Evolutionary conservation across 2,888 invertebrate genomes (phyloP).

Genomic region (Caenorhabditis uteleia): DNA sequence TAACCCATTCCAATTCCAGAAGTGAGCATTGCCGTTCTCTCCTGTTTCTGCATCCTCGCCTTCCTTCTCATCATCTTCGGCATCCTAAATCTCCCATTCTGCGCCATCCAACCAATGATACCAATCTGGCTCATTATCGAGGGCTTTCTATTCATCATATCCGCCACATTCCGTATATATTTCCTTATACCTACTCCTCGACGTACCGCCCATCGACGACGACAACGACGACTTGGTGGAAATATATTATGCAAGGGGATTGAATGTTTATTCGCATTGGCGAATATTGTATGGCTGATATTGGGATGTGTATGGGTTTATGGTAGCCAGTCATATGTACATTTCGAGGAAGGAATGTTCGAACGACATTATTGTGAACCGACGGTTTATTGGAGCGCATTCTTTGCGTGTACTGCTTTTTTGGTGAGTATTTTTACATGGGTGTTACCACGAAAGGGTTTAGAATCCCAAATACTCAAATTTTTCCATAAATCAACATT

Average conservation of each 20-base stretch:
- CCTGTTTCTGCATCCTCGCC: slow-evolving; percentile 30
- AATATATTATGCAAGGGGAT: slow-evolving; percentile 51
- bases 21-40: slow-evolving; percentile 25
- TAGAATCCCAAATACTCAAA: too few relatives aligned
- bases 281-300: slow-evolving; percentile 62
- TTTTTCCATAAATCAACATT: too few relatives aligned
- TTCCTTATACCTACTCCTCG: slow-evolving; percentile 45
- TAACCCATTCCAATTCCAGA: slow-evolving; percentile 21
- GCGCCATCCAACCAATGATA: slow-evolving; percentile 64
- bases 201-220: slow-evolving; percentile 13
- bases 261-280: slow-evolving; percentile 55
- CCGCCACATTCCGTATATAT: slow-evolving; percentile 56
- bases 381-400: slow-evolving; percentile 52
- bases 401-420: slow-evolving; percentile 42
- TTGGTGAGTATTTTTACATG: slow-evolving; percentile 18
- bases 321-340: slow-evolving; percentile 54
- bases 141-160: slow-evolving; percentile 58
- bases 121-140: slow-evolving; percentile 63
- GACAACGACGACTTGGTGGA: slow-evolving; percentile 20
- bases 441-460: too few relatives aligned
- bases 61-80: slow-evolving; percentile 35
- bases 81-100: slow-evolving; percentile 60
- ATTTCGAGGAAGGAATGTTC: slow-evolving; percentile 55
- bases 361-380: slow-evolving; percentile 57
- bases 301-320: slow-evolving; percentile 67